Evolutionary conservation across 1,140 invertebrate species (phyloP).

Genomic region (Hermetia illucens): DNA sequence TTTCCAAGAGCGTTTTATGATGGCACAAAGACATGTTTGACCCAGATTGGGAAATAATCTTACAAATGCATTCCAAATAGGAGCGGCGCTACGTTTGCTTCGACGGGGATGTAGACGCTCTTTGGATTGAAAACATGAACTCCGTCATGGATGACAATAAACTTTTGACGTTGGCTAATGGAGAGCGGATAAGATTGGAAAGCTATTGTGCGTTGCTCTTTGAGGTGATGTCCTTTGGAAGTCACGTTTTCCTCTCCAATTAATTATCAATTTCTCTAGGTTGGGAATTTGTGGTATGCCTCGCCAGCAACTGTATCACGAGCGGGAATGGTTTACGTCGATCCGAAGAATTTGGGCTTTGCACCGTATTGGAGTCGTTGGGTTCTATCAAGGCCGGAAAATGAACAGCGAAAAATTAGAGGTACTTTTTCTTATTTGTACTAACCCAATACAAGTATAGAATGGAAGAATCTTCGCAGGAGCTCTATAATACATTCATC

Average conservation of each 20-base stretch:
- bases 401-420: constrained; percentile 16
- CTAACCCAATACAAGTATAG: not conserved
- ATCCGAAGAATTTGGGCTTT: constrained; percentile 78
- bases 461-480: constrained; percentile 12
- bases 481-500: constrained; percentile 61
- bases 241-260: constrained; percentile 3
- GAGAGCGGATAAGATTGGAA: constrained; percentile 71
- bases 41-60: constrained; percentile 4
- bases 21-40: not conserved
- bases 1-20: constrained; percentile 10
- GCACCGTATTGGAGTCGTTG: constrained; percentile 73
- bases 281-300: constrained; percentile 75
- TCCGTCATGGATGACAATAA: constrained; percentile 93
- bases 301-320: constrained; percentile 83
- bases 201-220: constrained; percentile 73
- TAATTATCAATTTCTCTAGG: constrained; percentile 27
- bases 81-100: constrained; percentile 74
- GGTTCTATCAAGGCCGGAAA: constrained; percentile 32
- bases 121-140: constrained; percentile 95
- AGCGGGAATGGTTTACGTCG: constrained; percentile 87
- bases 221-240: constrained; percentile 41
- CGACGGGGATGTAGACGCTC: constrained; percentile 83
- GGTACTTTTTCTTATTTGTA: not conserved
- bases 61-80: constrained; percentile 17
- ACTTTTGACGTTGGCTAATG: constrained; percentile 75